These are phyloP conservation scores for Drusus annulatus DNA, from an alignment of 1,140 invertebrate genomes.

Conservation along the genomic window DNA sequence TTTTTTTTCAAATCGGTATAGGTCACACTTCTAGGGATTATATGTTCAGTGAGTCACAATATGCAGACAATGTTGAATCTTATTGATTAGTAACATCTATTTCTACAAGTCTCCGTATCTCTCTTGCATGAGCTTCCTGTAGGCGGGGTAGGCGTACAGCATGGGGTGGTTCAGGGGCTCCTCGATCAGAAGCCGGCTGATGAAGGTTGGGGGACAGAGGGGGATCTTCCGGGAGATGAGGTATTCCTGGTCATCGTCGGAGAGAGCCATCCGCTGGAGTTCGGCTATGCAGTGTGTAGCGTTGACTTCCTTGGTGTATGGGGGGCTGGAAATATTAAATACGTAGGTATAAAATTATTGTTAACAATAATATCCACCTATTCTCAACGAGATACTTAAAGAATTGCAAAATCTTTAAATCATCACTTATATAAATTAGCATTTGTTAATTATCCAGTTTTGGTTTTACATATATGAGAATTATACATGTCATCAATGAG, in stretches of 20 bases:
- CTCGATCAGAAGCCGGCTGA: slow-evolving; percentile 67
- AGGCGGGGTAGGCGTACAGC: slow-evolving; percentile 65
- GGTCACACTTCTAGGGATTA: too few species aligned
- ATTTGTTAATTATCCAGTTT: too few species aligned
- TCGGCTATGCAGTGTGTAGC: slow-evolving; percentile 68
- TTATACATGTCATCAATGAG: too few species aligned
- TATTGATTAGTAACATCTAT: too few species aligned
- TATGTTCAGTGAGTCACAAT: too few species aligned
- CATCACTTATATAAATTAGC: too few species aligned
- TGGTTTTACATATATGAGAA: too few species aligned
- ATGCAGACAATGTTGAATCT: too few species aligned
- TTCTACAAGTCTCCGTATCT: slow-evolving; percentile 20
- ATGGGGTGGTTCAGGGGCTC: slow-evolving; percentile 51
- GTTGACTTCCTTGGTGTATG: slow-evolving; percentile 62
- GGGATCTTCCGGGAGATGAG: slow-evolving; percentile 62
- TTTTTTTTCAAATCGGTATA: too few species aligned
- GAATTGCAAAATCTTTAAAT: too few species aligned
- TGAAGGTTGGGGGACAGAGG: slow-evolving; percentile 64
- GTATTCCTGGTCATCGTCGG: slow-evolving; percentile 62
- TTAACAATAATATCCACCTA: too few species aligned
- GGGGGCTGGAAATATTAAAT: slow-evolving; percentile 62
- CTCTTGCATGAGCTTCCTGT: slow-evolving; percentile 23
- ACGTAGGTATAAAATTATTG: neutral
- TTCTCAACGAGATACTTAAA: too few species aligned
- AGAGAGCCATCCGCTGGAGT: slow-evolving; percentile 62